phyloP scores from a whole-genome alignment of 1,140 invertebrate genomes.

The Lucilia sericata region DNA sequence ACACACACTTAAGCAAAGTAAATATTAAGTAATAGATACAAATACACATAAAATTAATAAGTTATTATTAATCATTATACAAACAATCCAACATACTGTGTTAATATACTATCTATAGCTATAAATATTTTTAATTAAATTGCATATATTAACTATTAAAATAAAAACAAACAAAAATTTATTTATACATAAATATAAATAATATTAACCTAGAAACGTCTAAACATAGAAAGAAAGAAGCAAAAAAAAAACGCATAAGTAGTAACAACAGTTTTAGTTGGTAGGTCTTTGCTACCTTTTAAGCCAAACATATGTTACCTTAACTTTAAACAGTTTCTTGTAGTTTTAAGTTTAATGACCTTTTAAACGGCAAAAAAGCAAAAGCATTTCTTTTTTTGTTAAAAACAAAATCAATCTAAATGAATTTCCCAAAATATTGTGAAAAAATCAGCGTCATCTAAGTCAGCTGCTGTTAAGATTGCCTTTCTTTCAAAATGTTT shows the following conservation, averaged over 20 bases:
- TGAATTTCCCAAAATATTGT: background rate
- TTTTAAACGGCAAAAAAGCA: background rate
- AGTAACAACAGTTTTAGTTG: background rate
- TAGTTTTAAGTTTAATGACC: constrained; percentile 24
- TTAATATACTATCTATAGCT: background rate
- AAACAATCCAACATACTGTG: too few relatives aligned
- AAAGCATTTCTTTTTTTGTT: constrained; percentile 22
- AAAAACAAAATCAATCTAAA: background rate
- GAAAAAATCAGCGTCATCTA: background rate
- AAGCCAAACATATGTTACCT: background rate
- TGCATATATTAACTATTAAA: background rate
- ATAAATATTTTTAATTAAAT: background rate
- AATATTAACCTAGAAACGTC: constrained; percentile 25
- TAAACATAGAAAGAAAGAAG: background rate
- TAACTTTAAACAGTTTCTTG: constrained; percentile 10
- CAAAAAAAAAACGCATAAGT: too few relatives aligned
- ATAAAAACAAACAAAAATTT: background rate
- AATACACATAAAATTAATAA: background rate
- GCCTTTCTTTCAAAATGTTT: background rate
- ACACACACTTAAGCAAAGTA: background rate
- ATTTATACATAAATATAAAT: background rate
- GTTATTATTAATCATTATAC: too few relatives aligned
- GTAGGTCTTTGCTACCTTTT: constrained; percentile 13
- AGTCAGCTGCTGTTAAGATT: background rate
- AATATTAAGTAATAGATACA: background rate